Percentiles rank a stretch among this genome's conserved stretches.
Evolutionary conservation across 2,797 vertebrate genomes (phyloP).

Genomic region (Coracias cyanogaster): DNA sequence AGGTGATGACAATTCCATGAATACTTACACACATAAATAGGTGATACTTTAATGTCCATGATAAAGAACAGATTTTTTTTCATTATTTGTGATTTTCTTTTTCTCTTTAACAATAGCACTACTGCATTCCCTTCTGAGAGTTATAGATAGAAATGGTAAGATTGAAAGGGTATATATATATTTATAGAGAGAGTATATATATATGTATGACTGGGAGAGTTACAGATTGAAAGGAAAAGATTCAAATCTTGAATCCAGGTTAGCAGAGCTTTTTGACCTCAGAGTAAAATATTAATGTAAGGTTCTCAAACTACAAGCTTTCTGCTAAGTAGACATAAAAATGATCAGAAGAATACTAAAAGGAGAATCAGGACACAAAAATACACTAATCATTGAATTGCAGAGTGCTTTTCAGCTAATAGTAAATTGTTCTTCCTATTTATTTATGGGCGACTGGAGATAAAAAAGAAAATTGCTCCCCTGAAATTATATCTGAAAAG

Average conservation of each 20-base stretch:
- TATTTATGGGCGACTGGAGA: conserved; percentile 6
- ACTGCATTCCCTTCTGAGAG: neutral
- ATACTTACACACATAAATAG: neutral
- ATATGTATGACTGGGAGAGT: too few species aligned
- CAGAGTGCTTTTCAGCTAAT: neutral
- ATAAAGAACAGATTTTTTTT: neutral
- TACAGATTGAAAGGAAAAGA: neutral
- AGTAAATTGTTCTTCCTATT: conserved; percentile 18
- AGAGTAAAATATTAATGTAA: neutral
- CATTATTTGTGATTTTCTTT: neutral
- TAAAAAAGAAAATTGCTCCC: conserved; percentile 18
- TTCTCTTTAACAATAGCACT: neutral
- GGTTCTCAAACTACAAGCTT: neutral
- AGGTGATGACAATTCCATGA: neutral
- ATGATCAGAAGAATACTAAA: neutral
- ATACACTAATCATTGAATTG: neutral
- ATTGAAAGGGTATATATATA: neutral
- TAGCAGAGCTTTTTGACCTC: neutral
- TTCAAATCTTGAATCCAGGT: neutral
- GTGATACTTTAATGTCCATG: neutral
- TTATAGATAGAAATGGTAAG: neutral
- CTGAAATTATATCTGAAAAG: neutral
- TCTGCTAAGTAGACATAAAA: neutral
- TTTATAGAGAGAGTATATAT: too few species aligned
- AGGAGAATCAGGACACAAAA: neutral